phyloP scores from a whole-genome alignment of 2,797 vertebrate genomes.

The Ammospiza maritima region DNA sequence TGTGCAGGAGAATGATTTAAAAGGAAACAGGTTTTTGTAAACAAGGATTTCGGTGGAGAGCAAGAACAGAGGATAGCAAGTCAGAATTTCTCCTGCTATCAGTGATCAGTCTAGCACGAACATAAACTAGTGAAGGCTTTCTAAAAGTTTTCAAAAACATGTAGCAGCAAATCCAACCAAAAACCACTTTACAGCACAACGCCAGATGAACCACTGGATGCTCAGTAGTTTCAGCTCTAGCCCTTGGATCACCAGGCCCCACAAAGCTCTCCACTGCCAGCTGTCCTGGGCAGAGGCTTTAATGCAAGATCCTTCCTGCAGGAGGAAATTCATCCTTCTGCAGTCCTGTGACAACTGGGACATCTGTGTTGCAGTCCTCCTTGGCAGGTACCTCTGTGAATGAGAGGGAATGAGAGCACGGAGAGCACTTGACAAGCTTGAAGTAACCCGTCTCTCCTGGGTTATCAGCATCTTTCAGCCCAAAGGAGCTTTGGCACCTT shows the following conservation, averaged over 20 bases:
- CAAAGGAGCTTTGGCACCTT: not conserved
- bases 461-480: not conserved
- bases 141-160: not conserved
- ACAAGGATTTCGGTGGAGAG: not conserved
- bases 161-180: not conserved
- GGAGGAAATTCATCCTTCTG: not conserved
- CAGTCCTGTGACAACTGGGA: not conserved
- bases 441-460: not conserved
- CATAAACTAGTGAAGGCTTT: not conserved
- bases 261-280: not conserved
- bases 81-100: constrained; percentile 32
- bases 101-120: not conserved
- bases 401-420: not conserved
- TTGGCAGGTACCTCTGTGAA: not conserved
- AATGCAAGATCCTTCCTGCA: not conserved
- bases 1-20: not conserved
- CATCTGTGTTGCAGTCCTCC: not conserved
- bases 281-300: not conserved
- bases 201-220: not conserved
- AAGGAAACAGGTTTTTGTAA: constrained; percentile 30
- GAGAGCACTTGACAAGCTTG: not conserved
- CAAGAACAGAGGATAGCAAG: not conserved
- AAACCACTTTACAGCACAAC: rapidly evolving
- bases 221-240: not conserved
- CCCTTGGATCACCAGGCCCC: not conserved